phyloP scores from a whole-genome alignment of 2,888 invertebrate species.

The Philopedon plagiatum region DNA sequence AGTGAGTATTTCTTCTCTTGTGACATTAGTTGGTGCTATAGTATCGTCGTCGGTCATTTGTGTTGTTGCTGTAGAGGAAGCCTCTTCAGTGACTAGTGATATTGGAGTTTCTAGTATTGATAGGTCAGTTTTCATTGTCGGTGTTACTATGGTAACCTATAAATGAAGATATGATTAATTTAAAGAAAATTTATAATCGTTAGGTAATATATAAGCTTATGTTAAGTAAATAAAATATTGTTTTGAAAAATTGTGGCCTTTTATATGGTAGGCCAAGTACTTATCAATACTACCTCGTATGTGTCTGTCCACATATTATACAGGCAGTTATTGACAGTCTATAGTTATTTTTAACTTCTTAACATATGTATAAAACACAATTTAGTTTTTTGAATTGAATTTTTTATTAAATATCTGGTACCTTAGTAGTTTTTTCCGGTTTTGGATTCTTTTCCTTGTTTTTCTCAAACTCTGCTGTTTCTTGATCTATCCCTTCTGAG shows the following conservation, averaged over 20 bases:
- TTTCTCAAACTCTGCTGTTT: constrained; percentile 63
- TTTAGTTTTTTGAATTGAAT: neutral
- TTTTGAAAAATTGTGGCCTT: no score
- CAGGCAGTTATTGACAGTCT: no score
- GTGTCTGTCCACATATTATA: no score
- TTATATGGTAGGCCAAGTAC: no score
- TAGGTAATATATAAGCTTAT: no score
- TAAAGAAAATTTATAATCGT: no score
- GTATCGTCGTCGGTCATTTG: neutral
- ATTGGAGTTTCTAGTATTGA: constrained; percentile 46
- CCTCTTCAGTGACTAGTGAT: constrained; percentile 38
- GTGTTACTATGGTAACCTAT: constrained; percentile 55
- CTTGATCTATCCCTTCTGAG: constrained; percentile 56
- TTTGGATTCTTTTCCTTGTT: constrained; percentile 64
- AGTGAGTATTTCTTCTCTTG: constrained; percentile 24
- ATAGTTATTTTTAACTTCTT: no score
- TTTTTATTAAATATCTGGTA: constrained; percentile 10
- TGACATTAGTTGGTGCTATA: constrained; percentile 29
- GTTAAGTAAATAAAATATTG: no score
- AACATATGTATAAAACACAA: no score
- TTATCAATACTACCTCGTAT: no score
- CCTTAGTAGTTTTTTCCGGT: constrained; percentile 51
- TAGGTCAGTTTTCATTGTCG: constrained; percentile 54
- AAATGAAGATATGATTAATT: neutral
- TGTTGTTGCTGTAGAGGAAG: neutral